These are phyloP conservation scores for Pteronura brasiliensis DNA, from an alignment of 2,113 vertebrate genomes.

Conservation along the genomic window DNA sequence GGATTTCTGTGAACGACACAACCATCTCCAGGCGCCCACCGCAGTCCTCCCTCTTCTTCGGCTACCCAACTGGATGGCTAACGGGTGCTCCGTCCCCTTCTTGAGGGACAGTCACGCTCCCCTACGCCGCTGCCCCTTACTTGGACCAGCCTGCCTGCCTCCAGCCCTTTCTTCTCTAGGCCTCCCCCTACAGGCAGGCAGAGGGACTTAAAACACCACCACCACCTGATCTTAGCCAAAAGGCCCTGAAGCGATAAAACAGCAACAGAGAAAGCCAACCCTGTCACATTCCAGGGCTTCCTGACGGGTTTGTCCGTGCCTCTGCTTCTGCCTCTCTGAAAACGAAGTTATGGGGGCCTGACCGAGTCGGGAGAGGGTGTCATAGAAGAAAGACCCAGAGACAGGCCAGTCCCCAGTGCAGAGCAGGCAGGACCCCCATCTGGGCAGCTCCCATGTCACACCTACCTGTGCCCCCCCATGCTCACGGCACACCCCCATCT, in stretches of 20 bases:
- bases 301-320: background rate
- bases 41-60: background rate
- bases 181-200: background rate
- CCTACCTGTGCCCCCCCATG: background rate
- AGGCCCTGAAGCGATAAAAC: no score
- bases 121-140: background rate
- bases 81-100: no score
- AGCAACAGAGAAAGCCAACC: background rate
- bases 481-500: background rate
- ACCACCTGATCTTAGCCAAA: no score
- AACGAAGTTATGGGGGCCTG: background rate
- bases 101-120: background rate
- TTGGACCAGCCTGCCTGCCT: background rate
- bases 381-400: background rate
- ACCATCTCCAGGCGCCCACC: accelerated
- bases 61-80: background rate
- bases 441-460: background rate
- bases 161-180: background rate
- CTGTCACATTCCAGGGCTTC: background rate
- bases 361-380: background rate
- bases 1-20: background rate
- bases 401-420: background rate
- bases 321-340: background rate
- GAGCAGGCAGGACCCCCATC: accelerated
- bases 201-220: background rate